These are phyloP conservation scores for Drosophila ananassae DNA, from an alignment of 1,140 invertebrate genomes.

Conservation along the genomic window DNA sequence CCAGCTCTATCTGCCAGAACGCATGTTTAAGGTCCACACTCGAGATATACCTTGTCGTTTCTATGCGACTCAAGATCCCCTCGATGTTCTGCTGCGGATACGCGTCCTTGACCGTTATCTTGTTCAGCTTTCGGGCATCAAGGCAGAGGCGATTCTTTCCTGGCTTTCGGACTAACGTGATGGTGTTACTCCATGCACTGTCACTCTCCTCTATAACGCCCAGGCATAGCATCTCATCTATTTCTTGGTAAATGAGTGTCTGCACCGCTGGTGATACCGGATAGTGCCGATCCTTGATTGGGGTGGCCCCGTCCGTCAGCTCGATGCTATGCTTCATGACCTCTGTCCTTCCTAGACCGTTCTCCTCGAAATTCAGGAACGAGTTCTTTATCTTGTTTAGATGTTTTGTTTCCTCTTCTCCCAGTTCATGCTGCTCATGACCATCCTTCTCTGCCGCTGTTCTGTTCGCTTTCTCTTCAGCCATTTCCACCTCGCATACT, in stretches of 20 bases:
- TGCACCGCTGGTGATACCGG: background rate
- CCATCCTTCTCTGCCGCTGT: background rate
- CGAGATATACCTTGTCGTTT: background rate
- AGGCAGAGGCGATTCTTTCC: conserved; percentile 6
- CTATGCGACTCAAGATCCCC: background rate
- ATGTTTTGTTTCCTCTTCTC: background rate
- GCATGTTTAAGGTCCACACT: conserved; percentile 3
- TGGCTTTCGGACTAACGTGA: conserved; percentile 4
- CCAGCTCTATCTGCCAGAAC: conserved; percentile 6
- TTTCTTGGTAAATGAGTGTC: background rate
- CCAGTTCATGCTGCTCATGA: no score
- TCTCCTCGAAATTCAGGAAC: background rate
- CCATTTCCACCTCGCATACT: background rate
- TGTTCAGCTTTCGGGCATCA: conserved; percentile 2
- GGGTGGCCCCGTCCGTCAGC: background rate
- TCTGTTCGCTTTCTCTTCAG: background rate
- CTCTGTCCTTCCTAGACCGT: background rate
- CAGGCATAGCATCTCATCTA: background rate
- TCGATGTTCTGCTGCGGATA: conserved; percentile 3
- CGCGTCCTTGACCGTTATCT: conserved; percentile 2
- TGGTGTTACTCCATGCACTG: background rate
- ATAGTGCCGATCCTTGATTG: background rate
- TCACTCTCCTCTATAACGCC: conserved; percentile 1
- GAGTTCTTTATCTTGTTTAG: background rate
- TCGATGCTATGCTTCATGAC: background rate